Evolutionary conservation across 1,140 invertebrate species (phyloP).

Genomic region (Pseudomyrmex cubaensis): DNA sequence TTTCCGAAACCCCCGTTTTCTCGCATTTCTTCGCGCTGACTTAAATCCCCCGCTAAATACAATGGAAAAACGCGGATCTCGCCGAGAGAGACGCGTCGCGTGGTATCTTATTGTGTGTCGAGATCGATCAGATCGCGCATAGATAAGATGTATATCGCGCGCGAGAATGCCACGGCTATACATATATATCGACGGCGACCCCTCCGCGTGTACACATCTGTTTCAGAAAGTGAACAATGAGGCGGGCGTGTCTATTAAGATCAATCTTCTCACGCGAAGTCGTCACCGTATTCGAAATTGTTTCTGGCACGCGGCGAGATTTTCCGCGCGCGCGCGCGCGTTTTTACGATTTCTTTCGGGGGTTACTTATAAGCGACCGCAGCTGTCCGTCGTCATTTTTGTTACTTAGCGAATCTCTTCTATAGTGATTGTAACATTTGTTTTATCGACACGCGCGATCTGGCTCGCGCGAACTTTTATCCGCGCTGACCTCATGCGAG

Average conservation of each 20-base stretch:
- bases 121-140: conserved; percentile 53
- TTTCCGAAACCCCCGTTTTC: background rate
- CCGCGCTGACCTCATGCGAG: conserved; percentile 58
- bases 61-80: conserved; percentile 33
- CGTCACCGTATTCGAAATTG: conserved; percentile 1
- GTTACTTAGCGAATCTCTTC: conserved; percentile 12
- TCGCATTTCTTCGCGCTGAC: conserved; percentile 32
- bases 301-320: conserved; percentile 16
- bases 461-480: conserved; percentile 43
- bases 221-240: conserved; percentile 62
- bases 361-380: background rate
- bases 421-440: conserved; percentile 37
- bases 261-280: conserved; percentile 2
- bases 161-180: too few species aligned
- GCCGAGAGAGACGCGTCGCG: conserved; percentile 13
- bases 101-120: conserved; percentile 37
- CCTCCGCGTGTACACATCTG: conserved; percentile 58
- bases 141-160: conserved; percentile 50
- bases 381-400: background rate
- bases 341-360: background rate
- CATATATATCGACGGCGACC: conserved; percentile 8
- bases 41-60: conserved; percentile 4
- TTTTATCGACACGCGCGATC: conserved; percentile 64
- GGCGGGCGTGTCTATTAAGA: conserved; percentile 18
- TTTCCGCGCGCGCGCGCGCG: background rate